Evolutionary conservation across 2,888 invertebrate species (phyloP), one percentile per base, ranked within the genome.

Genomic region (Theodoxus fluviatilis): DNA sequence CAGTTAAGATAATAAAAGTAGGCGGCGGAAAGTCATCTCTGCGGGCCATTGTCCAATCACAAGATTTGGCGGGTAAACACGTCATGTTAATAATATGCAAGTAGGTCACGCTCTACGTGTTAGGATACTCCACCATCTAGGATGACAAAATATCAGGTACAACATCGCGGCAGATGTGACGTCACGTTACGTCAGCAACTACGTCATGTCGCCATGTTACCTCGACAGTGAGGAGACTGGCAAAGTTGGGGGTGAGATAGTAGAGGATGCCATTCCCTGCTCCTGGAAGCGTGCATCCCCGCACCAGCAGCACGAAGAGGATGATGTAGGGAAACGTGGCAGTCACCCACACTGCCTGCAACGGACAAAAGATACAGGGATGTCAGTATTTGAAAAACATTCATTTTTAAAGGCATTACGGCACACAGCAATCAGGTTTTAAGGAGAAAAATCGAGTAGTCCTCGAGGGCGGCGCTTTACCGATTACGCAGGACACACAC

Each of bases 271-370:
- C 96, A 79, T 93, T 92, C 7, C 90, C 90, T 0, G 95, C 94
- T 18, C 95, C 95, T 0, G 94, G 94, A 68, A 96, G 88, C 0
- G 94, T 93, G 6, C 94, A 92, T 15, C 95, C 95, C 68, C 94
- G 90, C 33, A 92, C 73, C 67, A 96, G 89, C 28, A 97, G 90
- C 75, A 96, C 95, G 76, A 96, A 90, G 55, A 97, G 90, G 40
- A 97, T 95, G 35, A 94, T 91, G 86, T 97, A 97, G 0, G 97
- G 97, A 43, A 95, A 94, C 73, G 96, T 88, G 1, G 97, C 96
- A 31, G 97, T 97, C 72, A 97, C 92, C 96, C 96, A 97, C 67
- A 96, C 96, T 72, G 94, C 94, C 94, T 94, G 86, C 22, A 84
- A 75, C 67, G 69, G 22, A 65, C 18, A 22, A 38, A 49, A 31